These are phyloP conservation scores for Polydrusus pterygomalis DNA, from an alignment of 2,888 invertebrate genomes.

Conservation along the genomic window DNA sequence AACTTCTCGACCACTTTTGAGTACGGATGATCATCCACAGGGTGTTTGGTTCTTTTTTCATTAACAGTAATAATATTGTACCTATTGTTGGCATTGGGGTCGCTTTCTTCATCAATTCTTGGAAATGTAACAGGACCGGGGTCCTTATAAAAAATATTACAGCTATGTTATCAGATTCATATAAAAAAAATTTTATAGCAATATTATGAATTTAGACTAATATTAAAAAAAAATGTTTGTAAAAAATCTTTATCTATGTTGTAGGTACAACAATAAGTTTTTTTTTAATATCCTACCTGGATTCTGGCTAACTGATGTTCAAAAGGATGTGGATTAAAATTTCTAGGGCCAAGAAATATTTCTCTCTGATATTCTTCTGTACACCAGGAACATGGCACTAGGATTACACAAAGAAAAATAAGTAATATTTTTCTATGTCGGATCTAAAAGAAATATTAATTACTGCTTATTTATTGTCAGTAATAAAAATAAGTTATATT, in stretches of 20 bases:
- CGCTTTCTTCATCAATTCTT: constrained; percentile 47
- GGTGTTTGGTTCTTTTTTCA: constrained; percentile 37
- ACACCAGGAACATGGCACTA: constrained; percentile 27
- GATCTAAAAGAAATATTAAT: constrained; percentile 8
- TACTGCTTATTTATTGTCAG: too few relatives aligned
- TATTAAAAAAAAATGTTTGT: too few relatives aligned
- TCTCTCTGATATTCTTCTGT: constrained; percentile 67
- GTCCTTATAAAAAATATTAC: constrained; percentile 32
- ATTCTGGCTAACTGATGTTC: constrained; percentile 52
- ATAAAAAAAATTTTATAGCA: too few relatives aligned
- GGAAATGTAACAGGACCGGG: constrained; percentile 61
- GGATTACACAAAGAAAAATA: constrained; percentile 35
- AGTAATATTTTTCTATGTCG: constrained; percentile 4
- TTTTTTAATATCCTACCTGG: constrained; percentile 9
- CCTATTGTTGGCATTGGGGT: constrained; percentile 42
- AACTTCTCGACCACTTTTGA: constrained; percentile 64
- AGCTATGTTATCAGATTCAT: not conserved
- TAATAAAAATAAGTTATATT: too few relatives aligned
- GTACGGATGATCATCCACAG: constrained; percentile 64
- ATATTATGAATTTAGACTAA: too few relatives aligned
- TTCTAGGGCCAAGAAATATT: constrained; percentile 68
- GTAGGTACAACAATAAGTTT: too few relatives aligned
- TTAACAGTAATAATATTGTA: constrained; percentile 54
- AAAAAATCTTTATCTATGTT: too few relatives aligned
- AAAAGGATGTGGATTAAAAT: constrained; percentile 72